Conservation (phyloP, 1,140 invertebrate species). For the Drosophila azteca region DNA sequence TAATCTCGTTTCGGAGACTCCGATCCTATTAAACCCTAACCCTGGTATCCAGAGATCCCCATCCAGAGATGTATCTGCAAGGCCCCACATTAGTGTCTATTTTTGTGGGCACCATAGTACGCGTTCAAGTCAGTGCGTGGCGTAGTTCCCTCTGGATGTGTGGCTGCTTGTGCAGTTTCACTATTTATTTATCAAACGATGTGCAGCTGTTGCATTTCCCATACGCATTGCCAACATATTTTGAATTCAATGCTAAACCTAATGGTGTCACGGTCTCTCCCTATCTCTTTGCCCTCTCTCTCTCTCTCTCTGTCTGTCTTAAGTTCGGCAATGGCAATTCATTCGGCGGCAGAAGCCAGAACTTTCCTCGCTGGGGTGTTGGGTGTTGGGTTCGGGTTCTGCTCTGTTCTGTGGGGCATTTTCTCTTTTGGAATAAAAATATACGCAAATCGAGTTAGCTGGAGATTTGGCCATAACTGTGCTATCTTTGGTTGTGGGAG, state of each 20-base stretch:
- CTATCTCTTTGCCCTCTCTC: background rate
- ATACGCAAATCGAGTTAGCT: slow-evolving; percentile 35
- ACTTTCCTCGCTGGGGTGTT: slow-evolving; percentile 17
- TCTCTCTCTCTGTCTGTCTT: slow-evolving; percentile 27
- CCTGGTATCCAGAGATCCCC: no score
- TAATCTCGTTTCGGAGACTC: no score
- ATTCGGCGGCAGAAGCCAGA: slow-evolving; percentile 6
- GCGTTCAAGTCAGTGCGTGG: slow-evolving; percentile 6
- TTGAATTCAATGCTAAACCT: slow-evolving; percentile 54
- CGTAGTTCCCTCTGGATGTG: no score
- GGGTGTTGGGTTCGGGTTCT: no score
- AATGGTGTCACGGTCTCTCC: slow-evolving; percentile 25
- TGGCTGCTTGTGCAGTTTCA: slow-evolving; percentile 32
- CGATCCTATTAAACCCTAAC: no score
- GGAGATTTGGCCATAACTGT: slow-evolving; percentile 9
- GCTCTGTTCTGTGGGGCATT: background rate
- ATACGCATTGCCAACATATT: slow-evolving; percentile 60
- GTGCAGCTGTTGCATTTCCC: slow-evolving; percentile 71
- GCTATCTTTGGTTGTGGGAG: slow-evolving; percentile 21
- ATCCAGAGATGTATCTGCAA: no score
- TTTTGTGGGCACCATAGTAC: slow-evolving; percentile 9
- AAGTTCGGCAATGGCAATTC: slow-evolving; percentile 45
- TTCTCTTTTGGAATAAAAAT: slow-evolving; percentile 8
- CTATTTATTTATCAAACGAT: slow-evolving; percentile 73
- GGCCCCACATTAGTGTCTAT: background rate